phyloP scores from a whole-genome alignment of 2,113 vertebrate genomes.

The Lichenostomus cassidix region DNA sequence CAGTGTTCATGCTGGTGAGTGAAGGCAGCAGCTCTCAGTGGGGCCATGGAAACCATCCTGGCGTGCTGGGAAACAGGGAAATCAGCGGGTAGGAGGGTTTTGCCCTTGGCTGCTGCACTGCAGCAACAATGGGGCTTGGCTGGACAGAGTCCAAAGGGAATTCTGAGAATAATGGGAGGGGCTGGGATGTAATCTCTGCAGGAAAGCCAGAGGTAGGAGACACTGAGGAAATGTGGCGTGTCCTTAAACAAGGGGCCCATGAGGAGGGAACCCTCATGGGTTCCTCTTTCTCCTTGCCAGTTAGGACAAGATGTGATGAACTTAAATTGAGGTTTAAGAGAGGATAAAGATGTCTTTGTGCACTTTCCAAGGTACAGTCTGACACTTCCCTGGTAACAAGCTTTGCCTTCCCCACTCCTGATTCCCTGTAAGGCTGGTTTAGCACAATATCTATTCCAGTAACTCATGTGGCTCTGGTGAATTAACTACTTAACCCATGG shows the following conservation, averaged over 20 bases:
- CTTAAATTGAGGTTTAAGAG: background rate
- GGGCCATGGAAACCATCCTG: rapidly evolving
- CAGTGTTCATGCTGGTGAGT: background rate
- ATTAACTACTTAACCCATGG: background rate
- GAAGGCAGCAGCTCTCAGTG: background rate
- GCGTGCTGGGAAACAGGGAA: background rate
- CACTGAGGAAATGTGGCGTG: rapidly evolving
- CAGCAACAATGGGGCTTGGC: background rate
- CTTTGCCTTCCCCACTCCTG: background rate
- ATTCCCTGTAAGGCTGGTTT: background rate
- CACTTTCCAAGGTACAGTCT: background rate
- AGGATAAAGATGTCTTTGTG: background rate
- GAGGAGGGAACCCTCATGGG: too few species aligned
- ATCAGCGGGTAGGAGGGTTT: rapidly evolving
- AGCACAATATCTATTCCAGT: background rate
- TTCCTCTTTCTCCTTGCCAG: background rate
- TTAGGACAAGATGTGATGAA: background rate
- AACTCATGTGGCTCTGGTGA: background rate
- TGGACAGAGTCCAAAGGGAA: background rate
- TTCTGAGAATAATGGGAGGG: background rate
- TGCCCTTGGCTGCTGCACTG: background rate
- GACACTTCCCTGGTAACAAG: rapidly evolving
- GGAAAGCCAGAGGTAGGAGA: background rate
- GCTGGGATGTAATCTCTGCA: background rate
- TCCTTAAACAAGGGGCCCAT: rapidly evolving